Evolutionary conservation across 2,113 vertebrate genomes (phyloP).

Genomic region (Hemiprocne comata): DNA sequence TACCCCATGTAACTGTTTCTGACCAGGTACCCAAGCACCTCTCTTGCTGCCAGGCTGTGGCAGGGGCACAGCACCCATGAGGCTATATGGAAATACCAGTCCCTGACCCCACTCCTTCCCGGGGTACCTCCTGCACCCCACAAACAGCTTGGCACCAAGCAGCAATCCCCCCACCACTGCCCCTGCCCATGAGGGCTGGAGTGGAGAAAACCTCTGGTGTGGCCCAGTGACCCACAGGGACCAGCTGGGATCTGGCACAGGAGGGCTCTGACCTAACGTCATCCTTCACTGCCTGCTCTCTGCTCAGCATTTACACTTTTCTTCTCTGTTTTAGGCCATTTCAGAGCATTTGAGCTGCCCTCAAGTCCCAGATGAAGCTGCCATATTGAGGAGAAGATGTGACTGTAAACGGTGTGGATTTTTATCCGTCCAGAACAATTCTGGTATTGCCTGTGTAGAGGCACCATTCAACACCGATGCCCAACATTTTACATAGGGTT

Average conservation of each 20-base stretch:
- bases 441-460: not conserved
- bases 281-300: not conserved
- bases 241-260: not conserved
- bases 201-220: not conserved
- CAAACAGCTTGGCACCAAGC: fast-evolving
- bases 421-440: not conserved
- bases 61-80: not conserved
- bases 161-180: not conserved
- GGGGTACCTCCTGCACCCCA: not conserved
- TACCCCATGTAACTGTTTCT: not conserved
- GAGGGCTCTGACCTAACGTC: fast-evolving
- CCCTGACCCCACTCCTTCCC: fast-evolving
- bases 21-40: not conserved
- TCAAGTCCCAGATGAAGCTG: fast-evolving
- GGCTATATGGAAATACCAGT: fast-evolving
- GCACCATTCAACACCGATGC: fast-evolving
- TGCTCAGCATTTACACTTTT: fast-evolving
- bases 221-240: not conserved
- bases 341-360: not conserved
- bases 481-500: not conserved
- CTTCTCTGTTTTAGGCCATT: not conserved
- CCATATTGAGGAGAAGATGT: not conserved
- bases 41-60: fast-evolving
- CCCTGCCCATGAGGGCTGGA: fast-evolving
- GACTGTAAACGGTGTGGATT: fast-evolving